Percentiles rank a stretch among this genome's conserved stretches.
Evolutionary conservation across 1,140 invertebrate genomes (phyloP).

Genomic region (Drosophila elegans): DNA sequence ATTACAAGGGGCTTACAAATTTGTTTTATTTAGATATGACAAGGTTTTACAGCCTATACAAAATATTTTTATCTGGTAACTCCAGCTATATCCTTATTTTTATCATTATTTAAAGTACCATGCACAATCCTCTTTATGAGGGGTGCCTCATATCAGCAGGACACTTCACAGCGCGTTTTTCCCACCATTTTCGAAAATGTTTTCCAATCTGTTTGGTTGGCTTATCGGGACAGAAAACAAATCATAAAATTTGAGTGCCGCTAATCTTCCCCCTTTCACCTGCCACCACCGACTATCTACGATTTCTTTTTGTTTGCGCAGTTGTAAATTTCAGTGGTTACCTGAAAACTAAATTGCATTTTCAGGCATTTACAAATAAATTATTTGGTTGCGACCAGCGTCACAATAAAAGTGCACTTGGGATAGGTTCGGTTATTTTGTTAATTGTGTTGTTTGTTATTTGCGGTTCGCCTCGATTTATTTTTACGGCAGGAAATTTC

Average conservation of each 20-base stretch:
- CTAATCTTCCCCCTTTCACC: background rate
- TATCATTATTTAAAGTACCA: background rate
- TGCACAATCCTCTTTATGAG: background rate
- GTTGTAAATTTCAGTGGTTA: slow-evolving; percentile 20
- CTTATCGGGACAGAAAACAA: slow-evolving; percentile 4
- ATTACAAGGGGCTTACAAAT: too few species aligned
- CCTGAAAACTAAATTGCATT: slow-evolving; percentile 38
- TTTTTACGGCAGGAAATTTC: slow-evolving; percentile 32
- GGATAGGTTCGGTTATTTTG: slow-evolving; percentile 54
- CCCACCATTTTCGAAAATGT: too few species aligned
- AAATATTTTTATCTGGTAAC: background rate
- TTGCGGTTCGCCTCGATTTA: slow-evolving; percentile 22
- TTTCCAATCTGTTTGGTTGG: background rate
- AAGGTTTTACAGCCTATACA: background rate
- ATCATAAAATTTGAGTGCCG: slow-evolving; percentile 12
- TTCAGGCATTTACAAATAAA: slow-evolving; percentile 39
- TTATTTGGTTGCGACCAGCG: slow-evolving; percentile 8
- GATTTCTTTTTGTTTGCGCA: slow-evolving; percentile 1
- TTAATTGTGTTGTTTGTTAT: slow-evolving; percentile 7
- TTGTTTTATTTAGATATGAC: too few species aligned
- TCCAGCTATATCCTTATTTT: background rate
- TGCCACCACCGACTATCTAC: background rate
- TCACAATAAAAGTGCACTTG: slow-evolving; percentile 55
- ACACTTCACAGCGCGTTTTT: background rate
- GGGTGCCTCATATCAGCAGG: background rate